Conservation (phyloP, 2,113 vertebrate species). For the Epinephelus cyanopodus region DNA sequence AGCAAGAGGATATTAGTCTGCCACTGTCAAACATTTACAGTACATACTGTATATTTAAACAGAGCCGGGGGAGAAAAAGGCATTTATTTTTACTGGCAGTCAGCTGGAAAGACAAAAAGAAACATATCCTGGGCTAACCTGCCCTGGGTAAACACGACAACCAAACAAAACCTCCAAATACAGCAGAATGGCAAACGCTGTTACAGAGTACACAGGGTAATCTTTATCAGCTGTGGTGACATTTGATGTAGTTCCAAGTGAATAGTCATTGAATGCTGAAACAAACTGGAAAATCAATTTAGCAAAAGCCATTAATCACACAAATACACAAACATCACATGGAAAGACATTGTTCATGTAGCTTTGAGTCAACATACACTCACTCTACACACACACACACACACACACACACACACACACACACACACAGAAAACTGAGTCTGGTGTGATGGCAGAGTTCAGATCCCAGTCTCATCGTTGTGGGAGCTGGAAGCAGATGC, state of each 20-base stretch:
- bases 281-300: constrained; percentile 65
- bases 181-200: constrained; percentile 5
- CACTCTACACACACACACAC: neutral
- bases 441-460: neutral
- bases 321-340: constrained; percentile 41
- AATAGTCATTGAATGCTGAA: constrained; percentile 36
- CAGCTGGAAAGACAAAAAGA: constrained; percentile 60
- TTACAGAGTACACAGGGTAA: constrained; percentile 3
- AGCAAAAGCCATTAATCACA: constrained; percentile 55
- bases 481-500: constrained; percentile 32
- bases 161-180: constrained; percentile 41
- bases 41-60: constrained; percentile 55
- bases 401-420: constrained; percentile 15
- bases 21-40: constrained; percentile 46
- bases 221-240: constrained; percentile 46
- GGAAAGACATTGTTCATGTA: neutral
- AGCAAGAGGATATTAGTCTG: constrained; percentile 35
- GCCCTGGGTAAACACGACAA: constrained; percentile 54
- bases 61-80: neutral
- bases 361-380: constrained; percentile 9
- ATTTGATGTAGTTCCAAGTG: constrained; percentile 41
- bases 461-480: constrained; percentile 14
- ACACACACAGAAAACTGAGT: neutral
- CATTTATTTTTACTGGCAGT: constrained; percentile 59
- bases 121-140: constrained; percentile 53